Evolutionary conservation across 2,888 invertebrate species (phyloP).

Genomic region (Volucella bombylans): DNA sequence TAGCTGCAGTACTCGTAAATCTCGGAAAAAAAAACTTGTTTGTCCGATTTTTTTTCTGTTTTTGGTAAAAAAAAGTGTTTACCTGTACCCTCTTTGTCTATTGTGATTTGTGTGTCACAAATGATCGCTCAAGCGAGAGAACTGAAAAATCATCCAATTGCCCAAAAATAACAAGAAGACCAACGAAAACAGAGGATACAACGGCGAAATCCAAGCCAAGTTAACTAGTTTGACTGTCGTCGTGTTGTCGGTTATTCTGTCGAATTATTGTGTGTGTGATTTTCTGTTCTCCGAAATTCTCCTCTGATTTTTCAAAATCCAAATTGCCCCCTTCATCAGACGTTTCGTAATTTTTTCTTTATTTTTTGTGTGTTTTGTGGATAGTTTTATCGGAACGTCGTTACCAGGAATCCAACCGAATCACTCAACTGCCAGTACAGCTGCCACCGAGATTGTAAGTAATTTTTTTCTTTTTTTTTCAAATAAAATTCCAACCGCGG

Average conservation of each 20-base stretch:
- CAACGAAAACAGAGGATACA: neutral
- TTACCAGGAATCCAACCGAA: conserved; percentile 12
- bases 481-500: neutral
- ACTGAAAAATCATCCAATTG: conserved; percentile 17
- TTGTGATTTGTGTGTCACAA: conserved; percentile 34
- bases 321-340: neutral
- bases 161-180: conserved; percentile 16
- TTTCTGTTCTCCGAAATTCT: conserved; percentile 1
- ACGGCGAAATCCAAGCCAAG: conserved; percentile 20
- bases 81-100: conserved; percentile 8
- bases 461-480: neutral
- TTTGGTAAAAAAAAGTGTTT: conserved; percentile 9
- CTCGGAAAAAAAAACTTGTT: conserved; percentile 5
- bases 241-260: conserved; percentile 9
- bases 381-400: conserved; percentile 19
- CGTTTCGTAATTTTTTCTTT: neutral
- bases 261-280: conserved; percentile 35
- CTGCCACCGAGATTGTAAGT: conserved; percentile 51
- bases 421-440: conserved; percentile 30
- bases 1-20: conserved; percentile 1
- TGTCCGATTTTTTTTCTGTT: neutral
- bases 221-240: conserved; percentile 24
- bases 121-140: conserved; percentile 60
- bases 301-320: neutral
- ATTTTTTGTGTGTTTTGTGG: conserved; percentile 36